Base-by-base conservation (phyloP, 2,797 vertebrate genomes). In the Lutjanus campechanus region DNA sequence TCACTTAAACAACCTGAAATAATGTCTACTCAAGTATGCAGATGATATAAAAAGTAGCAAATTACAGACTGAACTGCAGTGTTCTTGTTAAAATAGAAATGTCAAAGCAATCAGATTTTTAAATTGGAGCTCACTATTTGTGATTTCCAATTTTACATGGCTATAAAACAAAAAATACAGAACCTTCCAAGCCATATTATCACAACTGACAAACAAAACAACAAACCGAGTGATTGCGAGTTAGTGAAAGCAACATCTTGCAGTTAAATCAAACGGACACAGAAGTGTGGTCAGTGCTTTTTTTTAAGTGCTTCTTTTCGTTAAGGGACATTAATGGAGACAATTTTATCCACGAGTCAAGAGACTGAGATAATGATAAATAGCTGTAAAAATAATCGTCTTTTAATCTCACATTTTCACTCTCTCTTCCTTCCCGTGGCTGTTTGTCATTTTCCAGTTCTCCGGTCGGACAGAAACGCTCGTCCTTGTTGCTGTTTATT, bases 311-410 rank as follows among this genome's bases (percentile, higher is more conserved):
- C 77, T 89, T 86, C 69, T 78, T 88, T 89, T 85, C 81, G 47
- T 76, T 69, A 4, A 72, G 60, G 76, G 85, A 85, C 73, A 76
- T 44, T 44, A 43, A 84, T 69, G 77, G 43, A 82, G 72, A 90
- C 72, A 54, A 46, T 73, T 81, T 76, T 68, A 85, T 83, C 84
- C 77, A 89, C 78, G 76, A 77, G 79, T 89, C 77, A 50, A 75
- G 41, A 83, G 80, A 82, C 62, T 75, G 73, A 82, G 83, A 88
- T 79, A 49, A 88, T 71, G 78, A 87, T 85, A 82, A 81, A 77
- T 77, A 90, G 79, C 66, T 88, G 90, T 91, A 92, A 89, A 93
- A 93, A 93, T 82, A 87, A 87, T 73, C 83, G 84, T 91, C 90
- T 88, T 85, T 87, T 72, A 80, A 85, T 81, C 61, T 87, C 83